These are phyloP conservation scores for Sebastes schlegelii DNA, from an alignment of 2,113 vertebrate genomes.

Conservation along the genomic window DNA sequence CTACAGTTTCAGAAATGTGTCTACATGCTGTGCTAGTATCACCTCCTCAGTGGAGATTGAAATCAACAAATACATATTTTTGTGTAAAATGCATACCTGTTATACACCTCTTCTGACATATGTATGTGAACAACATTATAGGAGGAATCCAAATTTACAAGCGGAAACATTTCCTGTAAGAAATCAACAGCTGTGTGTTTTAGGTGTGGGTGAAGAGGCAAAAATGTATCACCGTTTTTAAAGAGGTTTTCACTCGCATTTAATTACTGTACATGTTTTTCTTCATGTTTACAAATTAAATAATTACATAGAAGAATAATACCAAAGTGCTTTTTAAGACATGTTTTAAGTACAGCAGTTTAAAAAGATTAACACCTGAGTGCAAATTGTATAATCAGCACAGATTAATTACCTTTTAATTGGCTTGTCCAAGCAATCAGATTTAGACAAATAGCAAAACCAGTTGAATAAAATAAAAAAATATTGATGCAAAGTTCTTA, in stretches of 20 bases:
- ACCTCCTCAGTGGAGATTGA: neutral
- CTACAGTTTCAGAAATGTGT: slow-evolving; percentile 1
- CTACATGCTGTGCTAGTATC: neutral
- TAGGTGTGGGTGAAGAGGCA: neutral
- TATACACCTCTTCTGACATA: neutral
- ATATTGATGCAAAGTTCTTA: neutral
- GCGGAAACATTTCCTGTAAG: neutral
- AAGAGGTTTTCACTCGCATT: neutral
- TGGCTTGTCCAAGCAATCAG: neutral
- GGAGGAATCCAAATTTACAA: neutral
- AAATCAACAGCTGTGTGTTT: neutral
- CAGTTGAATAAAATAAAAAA: neutral
- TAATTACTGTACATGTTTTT: too few relatives aligned
- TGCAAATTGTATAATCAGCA: neutral
- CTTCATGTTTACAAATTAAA: neutral
- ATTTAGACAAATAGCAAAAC: neutral
- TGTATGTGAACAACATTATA: neutral
- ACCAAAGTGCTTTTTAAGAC: neutral
- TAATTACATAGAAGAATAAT: neutral
- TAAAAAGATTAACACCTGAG: neutral
- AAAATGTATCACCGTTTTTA: neutral
- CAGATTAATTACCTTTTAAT: neutral
- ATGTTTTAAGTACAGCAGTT: neutral
- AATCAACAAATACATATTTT: slow-evolving; percentile 7
- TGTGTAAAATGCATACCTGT: neutral